Base-by-base conservation (phyloP, 2,888 invertebrate species). In the Rhorus exstirpatorius region DNA sequence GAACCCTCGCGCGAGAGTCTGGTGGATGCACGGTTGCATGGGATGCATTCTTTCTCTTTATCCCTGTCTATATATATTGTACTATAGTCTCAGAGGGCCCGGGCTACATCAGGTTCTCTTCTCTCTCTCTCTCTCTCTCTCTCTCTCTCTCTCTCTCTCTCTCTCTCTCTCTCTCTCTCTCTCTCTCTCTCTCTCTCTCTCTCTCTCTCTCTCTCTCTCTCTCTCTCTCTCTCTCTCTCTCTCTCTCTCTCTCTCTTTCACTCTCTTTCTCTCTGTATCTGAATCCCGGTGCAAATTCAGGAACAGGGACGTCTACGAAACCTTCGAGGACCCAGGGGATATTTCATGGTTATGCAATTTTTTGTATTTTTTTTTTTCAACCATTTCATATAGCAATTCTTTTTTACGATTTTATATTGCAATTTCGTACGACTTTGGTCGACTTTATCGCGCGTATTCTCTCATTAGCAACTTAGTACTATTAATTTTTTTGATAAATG, bases 1-100 rank as follows among this genome's bases (percentile, higher is more conserved):
- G 78, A 82, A 82, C 82, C 68, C n/a, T 31, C 14, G 26, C 35
- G 46, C 38, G 63, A 63, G 81, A 70, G 70, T 65, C 77, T 70
- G 84, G 75, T 86, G 81, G 83, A 81, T 79, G 84, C 86, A 87
- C 89, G 88, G 88, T 87, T 88, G 88, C 84, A 83, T 68, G 67
- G 63, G 53, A 82, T 82, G 82, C 82, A 79, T 79, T 79, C 79
- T 82, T 75, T 81, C 81, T 82, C 78, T 76, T 65, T 71, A 72
- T 61, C 53, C 49, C 81, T 53, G 61, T 78, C 78, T 68, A 61
- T 46, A 38, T 31, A 31, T 31, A 31, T 6, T 31, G 6, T 12
- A 55, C 41, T 53, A 10, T 35, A 61, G 51, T 44, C 51, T 41
- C 21, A 24, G 26, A 44, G 38, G 17, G 65, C 51, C 38, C 26